Evolutionary conservation across 92 coral and sea anemone species (phyloP), one percentile per base, ranked within the genome.

Genomic region (Porites lobata): DNA sequence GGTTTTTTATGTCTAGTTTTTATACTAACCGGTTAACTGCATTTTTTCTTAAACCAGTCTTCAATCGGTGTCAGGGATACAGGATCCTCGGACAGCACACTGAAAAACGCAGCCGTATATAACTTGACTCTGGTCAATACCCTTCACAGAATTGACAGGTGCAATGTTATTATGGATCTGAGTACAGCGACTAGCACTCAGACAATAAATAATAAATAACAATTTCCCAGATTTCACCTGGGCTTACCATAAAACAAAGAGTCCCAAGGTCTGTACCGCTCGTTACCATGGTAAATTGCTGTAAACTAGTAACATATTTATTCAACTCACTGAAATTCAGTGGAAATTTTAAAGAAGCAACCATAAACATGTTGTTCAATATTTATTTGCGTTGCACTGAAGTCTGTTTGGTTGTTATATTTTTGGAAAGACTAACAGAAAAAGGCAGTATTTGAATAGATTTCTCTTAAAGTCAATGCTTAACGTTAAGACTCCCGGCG

Each of bases 161-260:
- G 72, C 50, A 14, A 13, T 65, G 52, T 24, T 20, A 80, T 24
- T 14, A 80, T 14, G 8, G n/a, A 65, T 66, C 67, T 65, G 14
- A 14, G 6, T 50, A 6, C 64, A 47, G 20, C 43, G n/a, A 24
- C 19, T 9, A 12, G 0, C 14, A 47, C 9, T 24, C 7, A 38
- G 73, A 9, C 26, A 20, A 66, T 80, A 6, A 80, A 80, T 80
- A 80, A 80, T 80, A 2, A 24, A 80, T 67, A 51, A 65, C 13
- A 8, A 19, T 11, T 56, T 56, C 13, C 61, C 11, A 14, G 4
- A 38, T 4, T 38, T 38, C 47, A 38, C 5, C 47, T 0, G 61
- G 17, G 13, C 4, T 56, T 56, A 10, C 11, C 13, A 0, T 14
- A 56, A 56, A 10, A 56, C 61, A 56, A 56, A 56, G 61, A 8